A percentile compares a stretch with the other conserved stretches of the same genome.
phyloP scores from a whole-genome alignment of 2,797 vertebrate species.

The Sitta carolinensis region DNA sequence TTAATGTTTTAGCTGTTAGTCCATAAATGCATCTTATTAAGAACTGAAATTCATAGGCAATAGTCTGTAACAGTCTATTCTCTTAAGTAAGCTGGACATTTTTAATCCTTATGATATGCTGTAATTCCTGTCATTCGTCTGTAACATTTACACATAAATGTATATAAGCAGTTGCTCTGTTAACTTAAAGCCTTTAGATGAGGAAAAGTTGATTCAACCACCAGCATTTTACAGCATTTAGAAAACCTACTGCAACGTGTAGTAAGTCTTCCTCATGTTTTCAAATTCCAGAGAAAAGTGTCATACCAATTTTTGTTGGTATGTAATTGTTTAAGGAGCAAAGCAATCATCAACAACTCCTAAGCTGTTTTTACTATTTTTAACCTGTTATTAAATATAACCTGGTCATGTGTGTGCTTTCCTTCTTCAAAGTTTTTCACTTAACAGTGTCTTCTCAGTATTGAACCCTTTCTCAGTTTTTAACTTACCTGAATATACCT shows the following conservation, averaged over 20 bases:
- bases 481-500: neutral
- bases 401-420: neutral
- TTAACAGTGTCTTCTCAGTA: too few relatives aligned
- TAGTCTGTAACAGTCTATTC: neutral
- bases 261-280: neutral
- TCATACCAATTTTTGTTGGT: neutral
- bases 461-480: neutral
- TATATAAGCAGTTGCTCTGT: fast-evolving
- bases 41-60: fast-evolving
- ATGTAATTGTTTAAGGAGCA: neutral
- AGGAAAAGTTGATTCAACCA: neutral
- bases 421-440: neutral
- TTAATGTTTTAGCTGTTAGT: neutral
- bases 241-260: neutral
- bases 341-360: too few relatives aligned
- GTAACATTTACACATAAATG: fast-evolving
- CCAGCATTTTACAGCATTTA: neutral
- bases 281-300: neutral
- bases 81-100: fast-evolving
- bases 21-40: fast-evolving
- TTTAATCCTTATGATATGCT: fast-evolving
- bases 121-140: fast-evolving
- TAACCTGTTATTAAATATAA: neutral
- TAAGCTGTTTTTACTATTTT: fast-evolving
- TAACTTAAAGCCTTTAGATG: neutral